Conservation (phyloP, 2,888 invertebrate genomes). For the Papilio demoleus region DNA sequence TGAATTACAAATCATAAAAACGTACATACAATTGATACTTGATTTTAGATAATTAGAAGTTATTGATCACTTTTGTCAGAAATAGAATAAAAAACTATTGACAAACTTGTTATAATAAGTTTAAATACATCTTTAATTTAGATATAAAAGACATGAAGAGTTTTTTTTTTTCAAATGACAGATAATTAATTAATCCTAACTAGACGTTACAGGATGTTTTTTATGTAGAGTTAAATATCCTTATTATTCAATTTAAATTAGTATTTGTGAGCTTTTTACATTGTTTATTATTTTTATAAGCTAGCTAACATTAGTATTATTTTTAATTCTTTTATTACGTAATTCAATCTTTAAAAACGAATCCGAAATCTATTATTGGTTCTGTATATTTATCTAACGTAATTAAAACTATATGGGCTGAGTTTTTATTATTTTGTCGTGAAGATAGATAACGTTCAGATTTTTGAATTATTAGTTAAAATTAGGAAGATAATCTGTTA, state of each 20-base stretch:
- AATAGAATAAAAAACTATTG: not conserved
- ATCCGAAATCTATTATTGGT: not conserved
- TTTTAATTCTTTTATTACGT: no score
- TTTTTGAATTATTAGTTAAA: not conserved
- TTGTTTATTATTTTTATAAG: not conserved
- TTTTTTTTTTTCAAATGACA: not conserved
- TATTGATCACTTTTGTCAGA: slow-evolving; percentile 11
- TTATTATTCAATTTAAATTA: no score
- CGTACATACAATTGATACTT: slow-evolving; percentile 16
- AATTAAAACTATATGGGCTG: not conserved
- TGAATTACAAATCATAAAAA: not conserved
- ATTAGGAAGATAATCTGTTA: not conserved
- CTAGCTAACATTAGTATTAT: no score
- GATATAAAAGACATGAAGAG: not conserved
- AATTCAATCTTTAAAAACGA: not conserved
- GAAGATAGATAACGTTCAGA: not conserved
- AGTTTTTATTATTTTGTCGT: not conserved
- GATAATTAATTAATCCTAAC: not conserved
- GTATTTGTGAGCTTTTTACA: no score
- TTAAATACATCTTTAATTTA: not conserved
- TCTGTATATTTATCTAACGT: not conserved
- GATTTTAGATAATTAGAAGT: slow-evolving; percentile 15
- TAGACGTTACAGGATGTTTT: slow-evolving; percentile 4
- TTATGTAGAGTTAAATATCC: not conserved
- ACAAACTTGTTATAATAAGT: not conserved